These are phyloP conservation scores for Pristionchus pacificus DNA, from an alignment of 1,140 invertebrate species.

Conservation along the genomic window DNA sequence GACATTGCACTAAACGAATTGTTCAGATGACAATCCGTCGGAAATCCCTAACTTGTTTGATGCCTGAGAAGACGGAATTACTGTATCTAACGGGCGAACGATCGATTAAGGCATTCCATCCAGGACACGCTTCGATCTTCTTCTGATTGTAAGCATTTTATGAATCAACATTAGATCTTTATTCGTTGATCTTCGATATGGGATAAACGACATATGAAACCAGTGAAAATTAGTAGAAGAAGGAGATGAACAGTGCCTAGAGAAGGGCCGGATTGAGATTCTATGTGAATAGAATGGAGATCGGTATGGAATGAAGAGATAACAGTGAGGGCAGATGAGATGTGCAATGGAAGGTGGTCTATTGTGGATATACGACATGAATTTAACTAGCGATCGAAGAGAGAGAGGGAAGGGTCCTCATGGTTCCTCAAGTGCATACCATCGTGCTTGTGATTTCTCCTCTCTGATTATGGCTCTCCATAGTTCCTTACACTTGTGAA, in stretches of 20 bases:
- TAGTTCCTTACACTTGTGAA: slow-evolving; percentile 53
- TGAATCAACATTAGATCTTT: too few relatives aligned
- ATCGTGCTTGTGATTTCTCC: slow-evolving; percentile 53
- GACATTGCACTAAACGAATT: not conserved
- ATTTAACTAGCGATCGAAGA: not conserved
- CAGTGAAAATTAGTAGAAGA: too few relatives aligned
- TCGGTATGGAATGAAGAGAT: too few relatives aligned
- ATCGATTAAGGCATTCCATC: not conserved
- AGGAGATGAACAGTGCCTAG: too few relatives aligned
- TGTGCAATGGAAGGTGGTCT: too few relatives aligned
- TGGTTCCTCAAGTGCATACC: slow-evolving; percentile 52
- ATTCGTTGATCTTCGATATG: too few relatives aligned
- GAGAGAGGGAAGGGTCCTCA: slow-evolving; percentile 8
- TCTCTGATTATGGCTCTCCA: slow-evolving; percentile 55
- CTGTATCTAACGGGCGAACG: slow-evolving; percentile 4
- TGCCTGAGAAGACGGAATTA: not conserved
- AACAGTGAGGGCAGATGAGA: too few relatives aligned
- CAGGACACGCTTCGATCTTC: not conserved
- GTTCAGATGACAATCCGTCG: not conserved
- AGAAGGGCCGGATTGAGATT: too few relatives aligned
- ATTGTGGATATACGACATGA: too few relatives aligned
- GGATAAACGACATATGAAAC: too few relatives aligned
- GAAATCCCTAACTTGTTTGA: not conserved
- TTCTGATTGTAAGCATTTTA: not conserved
- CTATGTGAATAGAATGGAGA: too few relatives aligned